Percentiles rank a stretch among this genome's conserved stretches.
Evolutionary conservation across 2,888 invertebrate genomes (phyloP).

Genomic region (Erpobdella octoculata): DNA sequence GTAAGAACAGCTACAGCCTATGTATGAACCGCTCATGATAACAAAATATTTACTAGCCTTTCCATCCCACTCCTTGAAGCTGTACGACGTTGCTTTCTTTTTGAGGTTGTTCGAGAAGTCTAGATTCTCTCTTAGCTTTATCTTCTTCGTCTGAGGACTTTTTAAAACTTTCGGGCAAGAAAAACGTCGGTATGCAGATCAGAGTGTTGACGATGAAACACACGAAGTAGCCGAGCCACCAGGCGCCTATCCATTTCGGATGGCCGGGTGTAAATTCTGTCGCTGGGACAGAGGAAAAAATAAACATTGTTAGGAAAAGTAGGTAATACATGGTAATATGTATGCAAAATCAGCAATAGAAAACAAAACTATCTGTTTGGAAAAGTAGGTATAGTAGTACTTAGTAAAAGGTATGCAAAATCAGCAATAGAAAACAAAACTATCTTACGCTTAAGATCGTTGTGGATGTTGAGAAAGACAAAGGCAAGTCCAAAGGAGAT

Average conservation of each 20-base stretch:
- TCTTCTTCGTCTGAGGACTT: not conserved
- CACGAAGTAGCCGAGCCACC: constrained; percentile 33
- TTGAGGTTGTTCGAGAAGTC: too few relatives aligned
- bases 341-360: not conserved
- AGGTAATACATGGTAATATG: constrained; percentile 1
- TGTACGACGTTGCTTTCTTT: too few relatives aligned
- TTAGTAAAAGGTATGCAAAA: not conserved
- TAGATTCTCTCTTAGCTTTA: not conserved
- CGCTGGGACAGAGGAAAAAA: constrained; percentile 14
- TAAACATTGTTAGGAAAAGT: not conserved
- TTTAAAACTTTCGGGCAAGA: constrained; percentile 18
- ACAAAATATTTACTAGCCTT: too few relatives aligned
- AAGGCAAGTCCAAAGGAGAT: constrained; percentile 24
- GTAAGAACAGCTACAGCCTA: too few relatives aligned
- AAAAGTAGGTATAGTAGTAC: constrained; percentile 11
- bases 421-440: not conserved
- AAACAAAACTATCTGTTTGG: not conserved
- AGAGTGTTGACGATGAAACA: constrained; percentile 24
- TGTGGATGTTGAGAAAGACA: constrained; percentile 15
- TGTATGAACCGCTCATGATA: too few relatives aligned
- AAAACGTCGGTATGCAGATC: constrained; percentile 25
- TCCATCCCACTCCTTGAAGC: too few relatives aligned
- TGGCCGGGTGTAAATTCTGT: constrained; percentile 23
- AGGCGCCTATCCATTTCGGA: constrained; percentile 33
- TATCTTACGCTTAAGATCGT: constrained; percentile 20